phyloP scores from a whole-genome alignment of 2,888 invertebrate genomes.

The Marronus borbonicus region DNA sequence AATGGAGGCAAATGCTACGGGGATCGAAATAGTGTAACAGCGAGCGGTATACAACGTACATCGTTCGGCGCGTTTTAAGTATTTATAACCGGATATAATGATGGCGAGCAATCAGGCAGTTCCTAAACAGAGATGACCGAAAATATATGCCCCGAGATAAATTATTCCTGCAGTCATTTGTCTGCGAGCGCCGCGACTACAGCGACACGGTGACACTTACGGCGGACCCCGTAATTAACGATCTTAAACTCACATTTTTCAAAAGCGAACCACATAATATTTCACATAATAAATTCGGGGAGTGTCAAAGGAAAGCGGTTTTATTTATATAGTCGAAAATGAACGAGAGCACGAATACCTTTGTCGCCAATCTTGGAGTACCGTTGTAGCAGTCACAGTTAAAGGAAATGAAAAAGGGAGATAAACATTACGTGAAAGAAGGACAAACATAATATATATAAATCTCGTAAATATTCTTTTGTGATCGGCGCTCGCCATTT shows the following conservation, averaged over 20 bases:
- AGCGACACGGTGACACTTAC: constrained; percentile 68
- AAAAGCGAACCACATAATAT: constrained; percentile 68
- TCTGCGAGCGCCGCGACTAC: constrained; percentile 67
- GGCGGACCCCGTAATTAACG: constrained; percentile 70
- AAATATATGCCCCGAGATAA: constrained; percentile 64
- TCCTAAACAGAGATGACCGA: constrained; percentile 48
- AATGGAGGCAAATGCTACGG: constrained; percentile 44
- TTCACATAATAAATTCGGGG: constrained; percentile 69
- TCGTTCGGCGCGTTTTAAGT: constrained; percentile 37
- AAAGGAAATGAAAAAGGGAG: neutral
- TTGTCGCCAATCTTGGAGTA: constrained; percentile 19
- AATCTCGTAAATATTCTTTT: too few species aligned
- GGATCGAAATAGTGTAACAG: constrained; percentile 37
- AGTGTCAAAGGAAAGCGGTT: constrained; percentile 65
- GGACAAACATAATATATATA: too few species aligned
- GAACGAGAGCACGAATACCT: constrained; percentile 33
- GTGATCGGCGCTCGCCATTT: too few species aligned
- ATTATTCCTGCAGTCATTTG: constrained; percentile 69
- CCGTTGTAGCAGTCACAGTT: neutral
- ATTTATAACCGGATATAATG: constrained; percentile 48
- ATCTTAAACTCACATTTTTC: constrained; percentile 70
- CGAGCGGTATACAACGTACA: constrained; percentile 25
- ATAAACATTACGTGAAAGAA: too few species aligned
- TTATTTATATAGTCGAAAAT: constrained; percentile 46
- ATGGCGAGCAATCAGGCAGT: constrained; percentile 41